Conservation (phyloP, 1,140 invertebrate species). For the Leptinotarsa lineolata region DNA sequence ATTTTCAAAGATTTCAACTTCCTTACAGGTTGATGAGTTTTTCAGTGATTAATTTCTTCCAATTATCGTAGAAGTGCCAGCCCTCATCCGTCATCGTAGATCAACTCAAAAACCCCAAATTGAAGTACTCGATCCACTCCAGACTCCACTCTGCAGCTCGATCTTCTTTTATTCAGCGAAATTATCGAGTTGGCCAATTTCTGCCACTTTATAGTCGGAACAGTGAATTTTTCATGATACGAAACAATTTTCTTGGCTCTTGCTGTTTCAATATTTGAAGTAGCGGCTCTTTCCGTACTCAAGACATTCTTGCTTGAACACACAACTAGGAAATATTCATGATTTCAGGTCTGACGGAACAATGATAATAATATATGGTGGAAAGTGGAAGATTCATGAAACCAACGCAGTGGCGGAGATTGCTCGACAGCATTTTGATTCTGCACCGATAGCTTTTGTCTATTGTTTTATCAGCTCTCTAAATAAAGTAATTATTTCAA, state of each 20-base stretch:
- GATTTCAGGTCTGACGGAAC: not conserved
- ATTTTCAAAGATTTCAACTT: no score
- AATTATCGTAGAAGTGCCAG: no score
- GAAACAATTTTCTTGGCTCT: not conserved
- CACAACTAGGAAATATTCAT: conserved; percentile 3
- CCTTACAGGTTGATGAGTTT: no score
- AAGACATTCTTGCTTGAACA: not conserved
- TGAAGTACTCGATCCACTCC: no score
- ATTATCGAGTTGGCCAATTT: conserved; percentile 4
- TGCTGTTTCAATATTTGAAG: conserved; percentile 6
- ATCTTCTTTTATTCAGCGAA: not conserved
- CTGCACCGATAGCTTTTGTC: no score
- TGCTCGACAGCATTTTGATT: no score
- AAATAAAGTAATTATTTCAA: no score
- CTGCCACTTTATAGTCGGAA: not conserved
- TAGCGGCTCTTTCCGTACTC: not conserved
- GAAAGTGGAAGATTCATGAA: not conserved
- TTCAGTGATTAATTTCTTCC: no score
- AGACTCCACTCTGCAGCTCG: not conserved
- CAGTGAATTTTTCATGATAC: not conserved
- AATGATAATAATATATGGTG: not conserved
- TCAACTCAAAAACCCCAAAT: no score
- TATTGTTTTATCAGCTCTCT: no score
- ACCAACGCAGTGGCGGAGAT: not conserved
- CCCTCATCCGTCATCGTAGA: no score